Evolutionary conservation across 2,113 vertebrate species (phyloP).

Genomic region (Suncus etruscus): DNA sequence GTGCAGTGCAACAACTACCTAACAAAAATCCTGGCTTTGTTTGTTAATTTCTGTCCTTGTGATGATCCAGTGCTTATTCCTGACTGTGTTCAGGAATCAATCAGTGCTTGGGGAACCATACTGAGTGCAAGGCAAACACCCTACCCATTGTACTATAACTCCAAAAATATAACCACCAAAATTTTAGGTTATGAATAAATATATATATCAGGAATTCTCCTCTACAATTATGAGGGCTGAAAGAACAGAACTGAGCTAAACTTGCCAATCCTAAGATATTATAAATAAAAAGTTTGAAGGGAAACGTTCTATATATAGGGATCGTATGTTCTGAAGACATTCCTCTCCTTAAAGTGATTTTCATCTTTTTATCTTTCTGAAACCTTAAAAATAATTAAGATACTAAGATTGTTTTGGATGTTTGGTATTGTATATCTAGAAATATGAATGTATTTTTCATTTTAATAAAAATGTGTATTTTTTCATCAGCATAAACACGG

Average conservation of each 20-base stretch:
- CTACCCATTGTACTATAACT: too few relatives aligned
- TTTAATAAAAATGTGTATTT: neutral
- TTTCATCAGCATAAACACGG: neutral
- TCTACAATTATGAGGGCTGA: neutral
- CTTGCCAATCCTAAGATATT: neutral
- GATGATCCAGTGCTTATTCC: too few relatives aligned
- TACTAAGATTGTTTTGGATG: neutral
- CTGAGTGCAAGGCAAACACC: too few relatives aligned
- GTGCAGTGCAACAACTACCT: neutral
- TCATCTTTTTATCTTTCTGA: constrained; percentile 19
- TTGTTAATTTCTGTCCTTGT: too few relatives aligned
- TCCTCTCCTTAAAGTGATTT: neutral
- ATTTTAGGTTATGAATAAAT: constrained; percentile 6
- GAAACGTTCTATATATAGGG: neutral
- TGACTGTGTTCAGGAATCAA: too few relatives aligned
- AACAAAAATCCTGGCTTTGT: too few relatives aligned
- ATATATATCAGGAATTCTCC: neutral
- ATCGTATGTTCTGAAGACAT: neutral
- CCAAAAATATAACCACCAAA: neutral
- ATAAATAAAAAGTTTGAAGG: constrained; percentile 4
- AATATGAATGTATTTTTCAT: neutral
- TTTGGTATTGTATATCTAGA: neutral
- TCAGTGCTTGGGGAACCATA: too few relatives aligned
- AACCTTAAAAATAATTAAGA: constrained; percentile 1
- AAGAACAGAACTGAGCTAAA: neutral